phyloP scores from a whole-genome alignment of 1,140 invertebrate species.

The Leguminivora glycinivorella region DNA sequence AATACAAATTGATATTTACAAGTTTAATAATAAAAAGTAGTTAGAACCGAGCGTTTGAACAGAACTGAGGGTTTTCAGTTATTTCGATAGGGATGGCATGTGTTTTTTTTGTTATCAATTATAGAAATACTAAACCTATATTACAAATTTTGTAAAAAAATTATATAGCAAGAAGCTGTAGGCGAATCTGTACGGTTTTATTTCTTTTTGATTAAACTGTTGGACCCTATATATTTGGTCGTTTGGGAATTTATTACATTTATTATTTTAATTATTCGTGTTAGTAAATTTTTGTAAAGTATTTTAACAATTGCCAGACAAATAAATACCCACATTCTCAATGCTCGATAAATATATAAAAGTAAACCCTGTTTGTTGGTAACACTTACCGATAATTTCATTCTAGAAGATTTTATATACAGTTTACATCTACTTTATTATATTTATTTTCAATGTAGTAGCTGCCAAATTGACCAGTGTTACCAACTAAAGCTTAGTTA shows the following conservation, averaged over 20 bases:
- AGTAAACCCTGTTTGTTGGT: neutral
- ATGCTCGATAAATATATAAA: neutral
- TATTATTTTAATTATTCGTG: neutral
- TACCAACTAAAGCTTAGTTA: neutral
- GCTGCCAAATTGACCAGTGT: neutral
- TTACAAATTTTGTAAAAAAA: neutral
- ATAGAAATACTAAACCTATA: neutral
- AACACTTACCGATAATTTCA: neutral
- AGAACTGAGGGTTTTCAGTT: neutral
- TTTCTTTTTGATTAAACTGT: neutral
- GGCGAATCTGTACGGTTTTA: neutral
- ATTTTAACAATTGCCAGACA: too few species aligned
- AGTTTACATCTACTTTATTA: neutral
- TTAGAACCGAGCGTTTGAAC: neutral
- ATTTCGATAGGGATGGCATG: neutral
- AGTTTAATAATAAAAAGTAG: neutral
- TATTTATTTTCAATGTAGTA: neutral
- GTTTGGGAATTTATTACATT: neutral
- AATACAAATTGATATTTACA: constrained; percentile 21
- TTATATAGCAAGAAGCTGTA: neutral
- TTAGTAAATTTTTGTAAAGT: too few species aligned
- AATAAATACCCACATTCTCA: too few species aligned
- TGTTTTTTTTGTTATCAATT: neutral
- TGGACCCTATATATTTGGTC: constrained; percentile 16
- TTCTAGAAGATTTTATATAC: too few species aligned